Evolutionary conservation across 2,888 invertebrate genomes (phyloP).

Genomic region (Pterostichus madidus): DNA sequence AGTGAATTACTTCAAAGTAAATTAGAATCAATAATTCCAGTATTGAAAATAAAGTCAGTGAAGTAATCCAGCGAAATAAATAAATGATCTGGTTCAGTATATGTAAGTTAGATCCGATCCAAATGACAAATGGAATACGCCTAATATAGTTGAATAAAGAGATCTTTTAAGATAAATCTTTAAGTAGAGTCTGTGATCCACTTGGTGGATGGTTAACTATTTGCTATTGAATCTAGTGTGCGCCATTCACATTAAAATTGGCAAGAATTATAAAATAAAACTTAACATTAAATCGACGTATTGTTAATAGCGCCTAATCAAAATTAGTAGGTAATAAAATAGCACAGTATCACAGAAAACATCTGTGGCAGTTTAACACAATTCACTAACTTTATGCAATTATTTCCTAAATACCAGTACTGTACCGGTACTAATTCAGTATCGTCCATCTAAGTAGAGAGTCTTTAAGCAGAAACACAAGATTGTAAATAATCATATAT

Average conservation of each 20-base stretch:
- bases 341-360: slow-evolving; percentile 65
- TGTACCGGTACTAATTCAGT: slow-evolving; percentile 16
- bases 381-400: slow-evolving; percentile 50
- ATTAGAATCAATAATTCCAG: too few species aligned
- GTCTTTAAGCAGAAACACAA: slow-evolving; percentile 50
- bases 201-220: not conserved
- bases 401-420: slow-evolving; percentile 46
- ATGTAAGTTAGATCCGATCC: too few species aligned
- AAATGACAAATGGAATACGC: too few species aligned
- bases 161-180: too few species aligned
- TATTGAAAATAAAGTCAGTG: too few species aligned
- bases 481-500: not conserved
- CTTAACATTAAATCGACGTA: slow-evolving; percentile 41
- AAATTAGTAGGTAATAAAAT: slow-evolving; percentile 52
- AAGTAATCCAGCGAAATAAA: too few species aligned
- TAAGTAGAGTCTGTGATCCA: not conserved
- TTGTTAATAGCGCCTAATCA: slow-evolving; percentile 58
- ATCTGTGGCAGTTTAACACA: slow-evolving; percentile 66
- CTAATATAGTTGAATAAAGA: too few species aligned
- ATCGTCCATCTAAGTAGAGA: slow-evolving; percentile 26
- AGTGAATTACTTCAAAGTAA: too few species aligned
- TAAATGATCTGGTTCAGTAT: too few species aligned
- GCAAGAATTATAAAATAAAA: slow-evolving; percentile 62
- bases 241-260: slow-evolving; percentile 60
- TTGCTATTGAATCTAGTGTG: slow-evolving; percentile 34